phyloP scores from a whole-genome alignment of 2,113 vertebrate species.

The Copsychus sechellarum region DNA sequence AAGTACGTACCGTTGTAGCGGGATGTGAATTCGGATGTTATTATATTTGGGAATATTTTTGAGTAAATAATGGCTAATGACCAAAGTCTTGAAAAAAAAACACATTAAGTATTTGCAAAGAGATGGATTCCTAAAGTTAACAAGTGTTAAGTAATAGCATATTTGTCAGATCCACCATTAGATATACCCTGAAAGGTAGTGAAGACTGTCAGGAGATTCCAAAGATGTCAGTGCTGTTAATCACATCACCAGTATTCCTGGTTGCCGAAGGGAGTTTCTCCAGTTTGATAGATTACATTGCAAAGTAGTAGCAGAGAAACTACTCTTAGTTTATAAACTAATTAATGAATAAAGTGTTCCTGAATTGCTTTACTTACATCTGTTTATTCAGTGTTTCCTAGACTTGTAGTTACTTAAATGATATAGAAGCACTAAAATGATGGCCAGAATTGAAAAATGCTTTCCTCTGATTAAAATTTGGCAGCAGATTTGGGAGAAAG shows the following conservation, averaged over 20 bases:
- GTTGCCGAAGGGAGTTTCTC: slow-evolving; percentile 8
- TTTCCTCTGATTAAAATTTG: not conserved
- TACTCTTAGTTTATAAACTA: not conserved
- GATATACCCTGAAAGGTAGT: not conserved
- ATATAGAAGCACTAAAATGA: not conserved
- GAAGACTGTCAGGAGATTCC: not conserved
- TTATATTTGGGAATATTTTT: not conserved
- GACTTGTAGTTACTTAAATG: not conserved
- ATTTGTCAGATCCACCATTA: not conserved
- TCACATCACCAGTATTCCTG: not conserved
- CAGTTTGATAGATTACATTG: slow-evolving; percentile 14
- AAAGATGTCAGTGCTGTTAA: not conserved
- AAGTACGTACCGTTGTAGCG: not conserved
- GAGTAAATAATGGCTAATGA: not conserved
- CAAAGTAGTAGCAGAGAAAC: not conserved
- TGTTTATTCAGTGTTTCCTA: not conserved
- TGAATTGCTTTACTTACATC: not conserved
- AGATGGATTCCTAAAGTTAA: not conserved
- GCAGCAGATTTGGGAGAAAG: not conserved
- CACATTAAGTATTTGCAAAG: not conserved
- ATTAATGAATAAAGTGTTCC: not conserved
- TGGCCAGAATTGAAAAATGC: not conserved
- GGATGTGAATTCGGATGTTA: not conserved
- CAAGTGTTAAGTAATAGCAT: not conserved
- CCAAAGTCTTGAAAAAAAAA: not conserved